A percentile compares a stretch with the other conserved stretches of the same genome.
These are phyloP conservation scores for Stegana nigrithorax DNA, from an alignment of 2,888 invertebrate genomes.

Conservation along the genomic window DNA sequence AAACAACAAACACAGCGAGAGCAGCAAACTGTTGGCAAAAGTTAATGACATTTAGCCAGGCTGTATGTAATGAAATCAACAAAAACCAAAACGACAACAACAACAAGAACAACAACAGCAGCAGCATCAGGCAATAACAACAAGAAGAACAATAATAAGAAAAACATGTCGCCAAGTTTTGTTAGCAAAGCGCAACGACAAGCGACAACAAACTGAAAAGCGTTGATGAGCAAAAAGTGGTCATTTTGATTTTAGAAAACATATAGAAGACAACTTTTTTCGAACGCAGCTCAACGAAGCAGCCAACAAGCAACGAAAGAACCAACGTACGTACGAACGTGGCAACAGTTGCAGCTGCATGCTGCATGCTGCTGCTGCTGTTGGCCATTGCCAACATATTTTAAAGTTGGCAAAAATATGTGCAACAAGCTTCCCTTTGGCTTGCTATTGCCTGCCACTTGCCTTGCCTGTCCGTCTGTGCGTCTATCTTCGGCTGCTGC, in stretches of 20 bases:
- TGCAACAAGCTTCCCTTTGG: conserved; percentile 39
- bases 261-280: conserved; percentile 62
- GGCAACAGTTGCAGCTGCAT: conserved; percentile 6
- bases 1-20: not conserved
- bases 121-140: not conserved
- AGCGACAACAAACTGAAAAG: conserved; percentile 29
- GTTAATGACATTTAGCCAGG: conserved; percentile 55
- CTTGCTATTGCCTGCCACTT: conserved; percentile 12
- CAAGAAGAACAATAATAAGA: not conserved
- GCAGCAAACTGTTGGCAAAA: too few relatives aligned
- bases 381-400: conserved; percentile 50
- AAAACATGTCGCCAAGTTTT: conserved; percentile 55
- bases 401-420: conserved; percentile 55
- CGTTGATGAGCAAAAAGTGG: conserved; percentile 62
- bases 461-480: not conserved
- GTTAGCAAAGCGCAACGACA: conserved; percentile 39
- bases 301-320: too few relatives aligned
- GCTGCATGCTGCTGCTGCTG: too few relatives aligned
- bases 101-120: not conserved
- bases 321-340: conserved; percentile 3
- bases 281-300: conserved; percentile 3
- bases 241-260: conserved; percentile 63
- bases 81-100: not conserved
- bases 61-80: conserved; percentile 20
- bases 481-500: not conserved